Percentiles rank a stretch among this genome's conserved stretches.
These are phyloP conservation scores for Protosalanx chinensis DNA, from an alignment of 2,797 vertebrate genomes.

Conservation along the genomic window DNA sequence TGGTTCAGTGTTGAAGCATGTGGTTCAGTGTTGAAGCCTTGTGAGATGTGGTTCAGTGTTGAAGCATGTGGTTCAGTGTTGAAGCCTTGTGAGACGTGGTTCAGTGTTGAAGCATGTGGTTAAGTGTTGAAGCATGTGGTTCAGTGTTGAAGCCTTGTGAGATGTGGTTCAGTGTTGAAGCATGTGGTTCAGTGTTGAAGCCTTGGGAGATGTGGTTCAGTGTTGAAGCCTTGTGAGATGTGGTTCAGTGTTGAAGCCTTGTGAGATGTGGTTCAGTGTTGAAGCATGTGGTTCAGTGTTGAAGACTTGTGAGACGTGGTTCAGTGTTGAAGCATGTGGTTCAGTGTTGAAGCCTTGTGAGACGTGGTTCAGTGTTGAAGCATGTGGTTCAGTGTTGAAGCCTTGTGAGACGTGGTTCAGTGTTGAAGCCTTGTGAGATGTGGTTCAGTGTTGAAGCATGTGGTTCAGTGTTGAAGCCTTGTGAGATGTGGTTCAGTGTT, in stretches of 20 bases:
- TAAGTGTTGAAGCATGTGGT: no score
- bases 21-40: conserved; percentile 43
- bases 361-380: conserved; percentile 45
- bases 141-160: conserved; percentile 33
- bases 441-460: conserved; percentile 45
- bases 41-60: conserved; percentile 41
- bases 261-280: conserved; percentile 40
- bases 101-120: conserved; percentile 45
- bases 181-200: no score
- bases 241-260: conserved; percentile 42
- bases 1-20: conserved; percentile 45
- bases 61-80: conserved; percentile 45
- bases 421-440: conserved; percentile 38
- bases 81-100: conserved; percentile 40
- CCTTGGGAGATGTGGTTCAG: conserved; percentile 34
- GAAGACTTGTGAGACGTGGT: conserved; percentile 40
- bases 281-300: conserved; percentile 45
- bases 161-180: conserved; percentile 48
- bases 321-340: conserved; percentile 45
- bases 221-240: conserved; percentile 33
- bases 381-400: conserved; percentile 45
- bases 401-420: conserved; percentile 38
- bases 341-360: conserved; percentile 40
- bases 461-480: conserved; percentile 43
- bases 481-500: conserved; percentile 41